Base-by-base conservation (phyloP, 1,140 invertebrate genomes). In the Caenorhabditis inopinata region DNA sequence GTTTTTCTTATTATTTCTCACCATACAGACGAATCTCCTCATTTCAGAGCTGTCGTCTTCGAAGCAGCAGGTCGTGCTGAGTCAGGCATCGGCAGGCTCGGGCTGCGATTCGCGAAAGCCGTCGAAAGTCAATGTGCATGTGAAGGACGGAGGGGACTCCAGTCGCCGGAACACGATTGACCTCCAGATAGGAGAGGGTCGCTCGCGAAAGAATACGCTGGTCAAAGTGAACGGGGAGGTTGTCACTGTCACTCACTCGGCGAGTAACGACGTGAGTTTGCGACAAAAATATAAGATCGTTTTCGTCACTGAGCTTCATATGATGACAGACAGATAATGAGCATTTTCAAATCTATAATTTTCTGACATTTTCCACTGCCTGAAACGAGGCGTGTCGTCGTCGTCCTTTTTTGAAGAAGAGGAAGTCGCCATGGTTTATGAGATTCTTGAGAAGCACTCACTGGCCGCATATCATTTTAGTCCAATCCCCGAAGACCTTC, bases 171-270 rank as follows among this genome's bases (percentile, higher is more conserved):
- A 79, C 27, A 79, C 78, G 1, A 79, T 79, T 42, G 78, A 79
- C 29, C 78, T 79, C 38, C 78, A 79, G 23, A 68, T 79, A 11
- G 58, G 58, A 35, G 78, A 79, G 27, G 78, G 78, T 1, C 38
- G 78, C 0, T 79, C 78, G 16, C 48, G 78, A 62, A 79, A 74
- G 47, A 79, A 79, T 51, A 79, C 78, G 7, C 16, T 79, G 29
- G 49, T 79, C 23, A 79, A 79, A 27, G 78, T 79, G 51, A 79
- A 79, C 62, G 78, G 78, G n/a, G 78, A 79, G 27, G 78, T 79
- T 12, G 78, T 79, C 77, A 79, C 32, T 79, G 76, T 48, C 4
- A 75, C 45, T 2, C 74, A 48, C 25, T 48, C 47, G 74, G 45
- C 47, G 47, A 48, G 45, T 48, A 75, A 48, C 74, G 47, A 75